Evolutionary conservation across 2,888 invertebrate species (phyloP).

Genomic region (Ornithoptera alexandrae): DNA sequence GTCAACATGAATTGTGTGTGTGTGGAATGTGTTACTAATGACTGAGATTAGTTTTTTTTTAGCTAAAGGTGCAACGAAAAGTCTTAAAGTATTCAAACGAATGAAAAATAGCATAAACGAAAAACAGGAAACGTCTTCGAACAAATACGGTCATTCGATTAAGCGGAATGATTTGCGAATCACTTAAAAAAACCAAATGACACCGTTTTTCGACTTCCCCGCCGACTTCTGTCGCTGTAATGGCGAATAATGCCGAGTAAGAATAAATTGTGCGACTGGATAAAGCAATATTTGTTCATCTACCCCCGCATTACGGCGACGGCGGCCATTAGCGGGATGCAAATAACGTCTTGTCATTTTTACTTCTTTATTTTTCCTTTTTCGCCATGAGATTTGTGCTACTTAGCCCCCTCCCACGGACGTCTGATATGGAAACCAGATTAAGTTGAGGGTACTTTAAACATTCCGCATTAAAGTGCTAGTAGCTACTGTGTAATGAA

Average conservation of each 20-base stretch:
- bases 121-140: constrained; percentile 54
- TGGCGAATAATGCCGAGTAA: constrained; percentile 73
- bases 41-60: no score
- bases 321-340: constrained; percentile 77
- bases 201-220: constrained; percentile 60
- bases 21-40: no score
- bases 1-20: no score
- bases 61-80: no score
- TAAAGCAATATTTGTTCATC: constrained; percentile 80
- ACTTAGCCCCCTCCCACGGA: constrained; percentile 54
- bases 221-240: constrained; percentile 66
- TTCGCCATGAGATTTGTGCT: constrained; percentile 54
- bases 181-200: constrained; percentile 73
- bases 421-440: constrained; percentile 51
- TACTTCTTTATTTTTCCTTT: constrained; percentile 75
- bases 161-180: constrained; percentile 76
- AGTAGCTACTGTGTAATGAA: constrained; percentile 13
- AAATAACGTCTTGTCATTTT: constrained; percentile 80
- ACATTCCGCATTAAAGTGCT: constrained; percentile 12
- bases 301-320: constrained; percentile 76
- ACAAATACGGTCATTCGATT: constrained; percentile 74
- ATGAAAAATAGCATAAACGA: constrained; percentile 29
- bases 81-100: not conserved
- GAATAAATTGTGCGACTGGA: constrained; percentile 78
- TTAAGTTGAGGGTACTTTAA: constrained; percentile 34